Evolutionary conservation across 2,888 invertebrate species (phyloP).

Genomic region (Megaustenia siamemsis): DNA sequence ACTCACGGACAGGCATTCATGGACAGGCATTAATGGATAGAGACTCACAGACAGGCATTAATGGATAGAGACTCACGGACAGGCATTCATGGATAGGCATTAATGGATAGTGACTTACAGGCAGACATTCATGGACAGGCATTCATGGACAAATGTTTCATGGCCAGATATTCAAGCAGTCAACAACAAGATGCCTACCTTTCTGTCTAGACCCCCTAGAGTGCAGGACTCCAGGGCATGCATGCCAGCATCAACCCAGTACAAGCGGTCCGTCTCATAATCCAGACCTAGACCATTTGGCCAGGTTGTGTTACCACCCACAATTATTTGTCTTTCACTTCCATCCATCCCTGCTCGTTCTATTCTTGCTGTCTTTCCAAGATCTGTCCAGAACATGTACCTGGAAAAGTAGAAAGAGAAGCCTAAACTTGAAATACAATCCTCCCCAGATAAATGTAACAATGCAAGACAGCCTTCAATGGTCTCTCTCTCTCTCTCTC

Average conservation of each 20-base stretch:
- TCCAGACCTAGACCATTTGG: conserved; percentile 94
- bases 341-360: conserved; percentile 94
- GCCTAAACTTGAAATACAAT: too few relatives aligned
- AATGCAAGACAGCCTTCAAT: too few relatives aligned
- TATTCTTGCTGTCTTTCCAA: conserved; percentile 90
- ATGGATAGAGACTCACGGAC: too few relatives aligned
- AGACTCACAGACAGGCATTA: too few relatives aligned
- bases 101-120: too few relatives aligned
- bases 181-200: conserved; percentile 65
- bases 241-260: conserved; percentile 92
- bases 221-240: conserved; percentile 89
- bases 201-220: conserved; percentile 87
- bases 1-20: too few relatives aligned
- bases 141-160: not conserved
- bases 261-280: conserved; percentile 85
- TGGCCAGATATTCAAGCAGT: not conserved
- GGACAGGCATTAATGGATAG: too few relatives aligned
- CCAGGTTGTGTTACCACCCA: conserved; percentile 86
- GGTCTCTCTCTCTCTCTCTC: too few relatives aligned
- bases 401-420: conserved; percentile 78
- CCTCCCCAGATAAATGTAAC: too few relatives aligned
- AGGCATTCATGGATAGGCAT: too few relatives aligned
- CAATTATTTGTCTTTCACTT: conserved; percentile 83
- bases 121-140: not conserved
- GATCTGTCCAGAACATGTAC: conserved; percentile 94